These are phyloP conservation scores for Hemibagrus guttatus DNA, from an alignment of 2,797 vertebrate species.

Conservation along the genomic window DNA sequence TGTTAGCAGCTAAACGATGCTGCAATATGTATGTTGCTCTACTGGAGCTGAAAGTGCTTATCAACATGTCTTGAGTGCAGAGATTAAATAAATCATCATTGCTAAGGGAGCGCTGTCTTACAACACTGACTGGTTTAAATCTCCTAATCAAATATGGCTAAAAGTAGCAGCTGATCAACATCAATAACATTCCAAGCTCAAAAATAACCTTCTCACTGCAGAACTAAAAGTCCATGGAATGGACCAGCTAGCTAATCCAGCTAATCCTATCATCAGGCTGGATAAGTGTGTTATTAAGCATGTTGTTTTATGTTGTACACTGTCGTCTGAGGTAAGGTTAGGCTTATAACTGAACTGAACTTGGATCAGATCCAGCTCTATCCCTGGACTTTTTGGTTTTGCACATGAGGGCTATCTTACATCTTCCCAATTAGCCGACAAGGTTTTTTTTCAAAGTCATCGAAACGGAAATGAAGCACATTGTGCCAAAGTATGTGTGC, in stretches of 20 bases:
- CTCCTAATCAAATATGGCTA: neutral
- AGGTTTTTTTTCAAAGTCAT: constrained; percentile 8
- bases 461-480: neutral
- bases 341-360: neutral
- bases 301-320: neutral
- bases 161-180: neutral
- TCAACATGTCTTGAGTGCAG: neutral
- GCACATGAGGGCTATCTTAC: neutral
- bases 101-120: neutral
- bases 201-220: neutral
- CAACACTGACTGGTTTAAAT: neutral
- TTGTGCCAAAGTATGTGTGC: neutral
- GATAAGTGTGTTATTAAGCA: neutral
- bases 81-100: constrained; percentile 9
- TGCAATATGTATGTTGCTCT: neutral
- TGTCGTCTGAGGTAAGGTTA: neutral
- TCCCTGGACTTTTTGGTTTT: neutral
- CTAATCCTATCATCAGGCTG: neutral
- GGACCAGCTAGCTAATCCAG: neutral
- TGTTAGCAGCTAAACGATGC: neutral
- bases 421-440: constrained; percentile 19
- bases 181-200: neutral
- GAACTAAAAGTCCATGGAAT: neutral
- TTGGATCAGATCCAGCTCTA: neutral
- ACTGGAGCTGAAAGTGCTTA: neutral